Base-by-base conservation (phyloP, 2,797 vertebrate species). In the Brachyalestes nurse region DNA sequence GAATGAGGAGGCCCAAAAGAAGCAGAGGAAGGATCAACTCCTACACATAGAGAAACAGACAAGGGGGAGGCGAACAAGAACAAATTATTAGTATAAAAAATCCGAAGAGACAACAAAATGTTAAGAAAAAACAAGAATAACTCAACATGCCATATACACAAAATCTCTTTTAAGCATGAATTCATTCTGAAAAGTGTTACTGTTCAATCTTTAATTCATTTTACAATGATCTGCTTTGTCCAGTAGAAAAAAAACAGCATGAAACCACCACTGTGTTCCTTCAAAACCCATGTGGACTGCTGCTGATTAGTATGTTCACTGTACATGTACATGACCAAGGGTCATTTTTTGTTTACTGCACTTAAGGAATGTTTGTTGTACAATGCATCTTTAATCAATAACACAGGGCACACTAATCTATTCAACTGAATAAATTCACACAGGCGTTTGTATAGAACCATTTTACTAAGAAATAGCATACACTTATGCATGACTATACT, bases 11-110 rank as follows among this genome's bases (percentile, higher is more conserved):
- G 1, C 91, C 89, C 87, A 95, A 61, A 28, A 95, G 90, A 0
- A 95, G 86, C 79, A 95, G 88, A 9, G 94, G 95, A 1, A 95
- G 88, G 79, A 95, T 89, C 84, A 95, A 23, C 49, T 95, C 95
- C 94, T 95, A 85, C 0, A 80, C 62, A 75, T 34, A 34, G 34
- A 34, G 34, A 34, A 34, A 34, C 34, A n/a, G 1, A 82, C 0
- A 45, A 67, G 21, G 1, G 58, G 55, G 8, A 66, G 1, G 57
- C 16, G 2, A 3, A 47, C 28, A 76, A 72, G 9, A 64, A 23
- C 1, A 67, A 19, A 13, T 1, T 64, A 49, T 57, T 16, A 16
- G 5, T 47, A 12, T 47, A 21, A 42, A 75, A 4, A 53, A 25
- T 2, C 42, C 40, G 13, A 1, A 34, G 19, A 73, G n/a, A 25